Evolutionary conservation across 1,140 invertebrate species (phyloP).

Genomic region (Druon quercuslanigerum): DNA sequence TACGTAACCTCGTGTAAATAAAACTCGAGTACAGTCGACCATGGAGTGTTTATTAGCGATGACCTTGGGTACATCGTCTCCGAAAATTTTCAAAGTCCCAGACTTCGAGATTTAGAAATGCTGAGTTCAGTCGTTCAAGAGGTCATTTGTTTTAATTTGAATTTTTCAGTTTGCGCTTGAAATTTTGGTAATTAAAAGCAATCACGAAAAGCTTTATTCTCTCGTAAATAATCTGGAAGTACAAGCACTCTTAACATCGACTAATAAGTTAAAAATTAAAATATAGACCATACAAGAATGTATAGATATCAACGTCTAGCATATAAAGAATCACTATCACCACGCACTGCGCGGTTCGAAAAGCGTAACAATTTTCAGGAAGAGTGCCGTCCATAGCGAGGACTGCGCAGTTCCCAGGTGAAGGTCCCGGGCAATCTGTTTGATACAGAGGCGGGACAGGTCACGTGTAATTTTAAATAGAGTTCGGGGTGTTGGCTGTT

Average conservation of each 20-base stretch:
- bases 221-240: not conserved
- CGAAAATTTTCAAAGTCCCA: too few relatives aligned
- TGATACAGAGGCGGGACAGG: slow-evolving; percentile 59
- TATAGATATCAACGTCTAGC: not conserved
- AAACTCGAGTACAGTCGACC: slow-evolving; percentile 4
- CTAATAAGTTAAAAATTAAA: slow-evolving; percentile 33
- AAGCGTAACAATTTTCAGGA: slow-evolving; percentile 12
- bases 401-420: slow-evolving; percentile 60
- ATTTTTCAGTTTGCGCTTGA: not conserved
- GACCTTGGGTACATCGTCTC: too few relatives aligned
- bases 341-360: not conserved
- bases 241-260: not conserved
- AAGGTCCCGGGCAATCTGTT: slow-evolving; percentile 66
- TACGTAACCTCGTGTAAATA: slow-evolving; percentile 32
- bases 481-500: slow-evolving; percentile 55
- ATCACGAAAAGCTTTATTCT: not conserved
- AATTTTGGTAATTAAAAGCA: not conserved
- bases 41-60: not conserved
- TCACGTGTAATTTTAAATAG: slow-evolving; percentile 60
- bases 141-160: not conserved
- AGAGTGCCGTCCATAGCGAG: slow-evolving; percentile 35
- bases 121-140: too few relatives aligned
- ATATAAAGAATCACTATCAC: not conserved
- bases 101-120: too few relatives aligned
- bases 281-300: slow-evolving; percentile 7